These are phyloP conservation scores for Dynastes maya DNA, from an alignment of 2,888 invertebrate species.

Conservation along the genomic window DNA sequence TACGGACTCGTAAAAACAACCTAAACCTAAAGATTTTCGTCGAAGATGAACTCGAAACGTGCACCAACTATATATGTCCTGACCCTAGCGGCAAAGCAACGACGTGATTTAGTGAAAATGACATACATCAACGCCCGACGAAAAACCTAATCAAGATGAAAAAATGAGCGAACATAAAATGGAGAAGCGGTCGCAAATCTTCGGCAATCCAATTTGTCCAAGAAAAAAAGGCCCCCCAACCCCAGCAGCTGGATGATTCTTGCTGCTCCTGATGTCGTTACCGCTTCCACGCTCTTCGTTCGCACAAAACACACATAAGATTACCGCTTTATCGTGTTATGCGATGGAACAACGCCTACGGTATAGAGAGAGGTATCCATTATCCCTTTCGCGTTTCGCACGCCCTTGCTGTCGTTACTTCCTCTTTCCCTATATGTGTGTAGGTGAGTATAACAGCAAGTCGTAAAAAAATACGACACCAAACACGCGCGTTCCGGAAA, in stretches of 20 bases:
- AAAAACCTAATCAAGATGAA: conserved; percentile 42
- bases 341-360: conserved; percentile 4
- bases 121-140: conserved; percentile 44
- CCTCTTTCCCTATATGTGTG: background rate
- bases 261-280: background rate
- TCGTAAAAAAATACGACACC: background rate
- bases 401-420: background rate
- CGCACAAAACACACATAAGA: conserved; percentile 27
- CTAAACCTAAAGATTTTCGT: too few species aligned
- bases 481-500: too few species aligned
- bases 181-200: conserved; percentile 39
- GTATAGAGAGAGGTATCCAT: background rate
- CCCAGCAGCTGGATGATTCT: background rate
- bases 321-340: conserved; percentile 29
- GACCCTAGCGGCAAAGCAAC: background rate
- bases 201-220: conserved; percentile 42
- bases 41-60: too few species aligned
- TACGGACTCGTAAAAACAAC: too few species aligned
- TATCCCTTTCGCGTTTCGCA: conserved; percentile 20
- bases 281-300: background rate
- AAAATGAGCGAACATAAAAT: conserved; percentile 22
- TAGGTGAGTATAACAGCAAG: background rate
- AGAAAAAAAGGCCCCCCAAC: background rate
- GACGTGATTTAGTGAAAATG: conserved; percentile 35
- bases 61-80: too few species aligned